These are phyloP conservation scores for Hypena proboscidalis DNA, from an alignment of 2,888 invertebrate species.

Conservation along the genomic window DNA sequence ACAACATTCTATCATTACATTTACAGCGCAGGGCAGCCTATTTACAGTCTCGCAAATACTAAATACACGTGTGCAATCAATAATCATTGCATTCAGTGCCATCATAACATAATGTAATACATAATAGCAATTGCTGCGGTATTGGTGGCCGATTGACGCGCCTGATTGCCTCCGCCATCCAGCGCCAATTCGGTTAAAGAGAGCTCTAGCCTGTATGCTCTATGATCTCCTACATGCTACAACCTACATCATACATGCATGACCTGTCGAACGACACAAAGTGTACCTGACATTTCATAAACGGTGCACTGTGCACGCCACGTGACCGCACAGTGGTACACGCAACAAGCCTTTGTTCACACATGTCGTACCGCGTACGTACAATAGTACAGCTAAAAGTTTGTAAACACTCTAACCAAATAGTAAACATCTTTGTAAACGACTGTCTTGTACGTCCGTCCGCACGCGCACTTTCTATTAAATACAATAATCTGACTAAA, in stretches of 20 bases:
- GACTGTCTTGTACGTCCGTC: conserved; percentile 35
- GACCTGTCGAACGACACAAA: too few relatives aligned
- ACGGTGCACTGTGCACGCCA: conserved; percentile 32
- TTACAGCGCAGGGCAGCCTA: too few relatives aligned
- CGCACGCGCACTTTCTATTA: conserved; percentile 55
- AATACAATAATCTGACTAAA: conserved; percentile 49
- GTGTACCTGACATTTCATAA: conserved; percentile 12
- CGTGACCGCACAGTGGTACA: conserved; percentile 32
- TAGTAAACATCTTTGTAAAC: conserved; percentile 64
- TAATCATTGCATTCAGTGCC: too few relatives aligned
- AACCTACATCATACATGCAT: too few relatives aligned
- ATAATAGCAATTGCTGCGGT: conserved; percentile 24
- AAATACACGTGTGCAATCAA: too few relatives aligned
- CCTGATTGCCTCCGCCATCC: conserved; percentile 23
- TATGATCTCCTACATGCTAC: too few relatives aligned
- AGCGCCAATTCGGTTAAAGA: conserved; percentile 9
- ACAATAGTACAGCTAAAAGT: conserved; percentile 46
- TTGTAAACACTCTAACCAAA: conserved; percentile 63
- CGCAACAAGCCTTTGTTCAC: conserved; percentile 29
- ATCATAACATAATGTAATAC: too few relatives aligned
- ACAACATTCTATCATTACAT: too few relatives aligned
- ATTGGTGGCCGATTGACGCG: conserved; percentile 37
- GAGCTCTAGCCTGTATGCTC: too few relatives aligned
- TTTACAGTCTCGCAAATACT: too few relatives aligned
- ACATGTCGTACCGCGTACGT: conserved; percentile 22